These are phyloP conservation scores for Melospiza georgiana DNA, from an alignment of 2,113 vertebrate genomes.

Conservation along the genomic window DNA sequence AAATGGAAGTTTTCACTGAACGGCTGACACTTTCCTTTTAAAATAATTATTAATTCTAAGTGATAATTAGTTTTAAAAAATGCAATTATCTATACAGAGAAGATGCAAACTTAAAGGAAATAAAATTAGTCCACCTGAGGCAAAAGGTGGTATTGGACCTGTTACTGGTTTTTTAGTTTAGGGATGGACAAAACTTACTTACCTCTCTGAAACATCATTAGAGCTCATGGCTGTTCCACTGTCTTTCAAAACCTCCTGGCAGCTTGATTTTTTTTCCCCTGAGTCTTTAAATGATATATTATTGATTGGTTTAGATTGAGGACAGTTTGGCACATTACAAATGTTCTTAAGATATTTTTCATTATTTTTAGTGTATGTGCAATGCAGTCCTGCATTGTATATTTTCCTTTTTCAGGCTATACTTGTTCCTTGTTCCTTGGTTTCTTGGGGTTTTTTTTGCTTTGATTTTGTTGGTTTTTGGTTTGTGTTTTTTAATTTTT, in stretches of 20 bases:
- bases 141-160: not conserved
- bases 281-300: not conserved
- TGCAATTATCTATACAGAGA: not conserved
- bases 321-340: not conserved
- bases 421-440: not conserved
- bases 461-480: not conserved
- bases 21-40: not conserved
- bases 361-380: not conserved
- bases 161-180: not conserved
- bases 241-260: not conserved
- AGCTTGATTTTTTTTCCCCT: not conserved
- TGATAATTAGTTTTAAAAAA: not conserved
- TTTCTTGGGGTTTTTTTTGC: not conserved
- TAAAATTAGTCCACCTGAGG: not conserved
- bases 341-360: not conserved
- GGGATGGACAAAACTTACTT: not conserved
- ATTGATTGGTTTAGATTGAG: not conserved
- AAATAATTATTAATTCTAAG: not conserved
- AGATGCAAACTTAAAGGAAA: not conserved
- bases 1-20: not conserved
- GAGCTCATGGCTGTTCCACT: not conserved
- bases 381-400: not conserved
- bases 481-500: not conserved
- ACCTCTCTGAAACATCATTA: not conserved
- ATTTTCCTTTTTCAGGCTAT: not conserved